phyloP scores from a whole-genome alignment of 2,113 vertebrate genomes.

The Alces alces region DNA sequence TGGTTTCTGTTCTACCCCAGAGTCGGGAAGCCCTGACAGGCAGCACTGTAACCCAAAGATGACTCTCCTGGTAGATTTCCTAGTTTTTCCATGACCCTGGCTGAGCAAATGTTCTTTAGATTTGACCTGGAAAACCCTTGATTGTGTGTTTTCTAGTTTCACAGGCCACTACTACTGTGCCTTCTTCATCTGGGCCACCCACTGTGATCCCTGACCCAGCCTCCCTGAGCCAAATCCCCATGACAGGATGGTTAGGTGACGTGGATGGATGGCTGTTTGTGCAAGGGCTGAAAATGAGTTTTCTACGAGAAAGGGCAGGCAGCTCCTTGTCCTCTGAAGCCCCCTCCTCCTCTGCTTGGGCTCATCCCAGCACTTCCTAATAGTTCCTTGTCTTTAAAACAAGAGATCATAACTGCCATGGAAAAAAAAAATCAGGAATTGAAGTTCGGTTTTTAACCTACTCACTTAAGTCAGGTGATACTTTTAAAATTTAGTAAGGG shows the following conservation, averaged over 20 bases:
- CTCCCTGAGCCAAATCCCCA: slow-evolving; percentile 40
- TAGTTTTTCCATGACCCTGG: slow-evolving; percentile 32
- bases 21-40: not conserved
- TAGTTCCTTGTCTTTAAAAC: not conserved
- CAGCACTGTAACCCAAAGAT: not conserved
- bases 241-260: not conserved
- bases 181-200: slow-evolving; percentile 50
- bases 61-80: slow-evolving; percentile 16
- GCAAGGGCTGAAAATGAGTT: not conserved
- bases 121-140: slow-evolving; percentile 65
- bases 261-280: slow-evolving; percentile 42
- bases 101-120: slow-evolving; percentile 37
- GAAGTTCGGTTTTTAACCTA: not conserved
- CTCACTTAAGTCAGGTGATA: not conserved
- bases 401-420: not conserved
- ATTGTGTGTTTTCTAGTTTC: slow-evolving; percentile 52
- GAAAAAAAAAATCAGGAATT: not conserved
- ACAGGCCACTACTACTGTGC: slow-evolving; percentile 10
- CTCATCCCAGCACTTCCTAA: not conserved
- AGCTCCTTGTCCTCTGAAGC: not conserved
- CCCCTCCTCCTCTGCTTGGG: not conserved
- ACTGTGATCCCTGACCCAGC: slow-evolving; percentile 46
- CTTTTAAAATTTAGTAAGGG: slow-evolving; percentile 7
- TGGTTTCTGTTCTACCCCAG: not conserved
- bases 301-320: not conserved